Base-by-base conservation (phyloP, 2,888 invertebrate species). In the Epinotia bilunana region DNA sequence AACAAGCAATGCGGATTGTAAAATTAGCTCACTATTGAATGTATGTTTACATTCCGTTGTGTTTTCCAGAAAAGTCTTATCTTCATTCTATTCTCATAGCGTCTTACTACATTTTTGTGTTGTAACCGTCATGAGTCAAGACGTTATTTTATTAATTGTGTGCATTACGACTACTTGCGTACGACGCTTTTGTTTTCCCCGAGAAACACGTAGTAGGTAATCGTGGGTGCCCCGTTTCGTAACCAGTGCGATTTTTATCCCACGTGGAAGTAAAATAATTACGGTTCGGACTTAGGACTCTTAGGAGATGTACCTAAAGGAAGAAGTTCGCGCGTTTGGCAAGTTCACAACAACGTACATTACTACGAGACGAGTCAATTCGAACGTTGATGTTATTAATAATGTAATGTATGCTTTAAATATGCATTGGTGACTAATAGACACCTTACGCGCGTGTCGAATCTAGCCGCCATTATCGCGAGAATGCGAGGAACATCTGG, bases 11-110 rank as follows among this genome's bases (percentile, higher is more conserved):
- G n/a, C 46, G 49, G 49, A 64, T 23, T n/a, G 49, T 49, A 64
- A 49, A 49, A 49, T 64, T 64, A 49, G 64, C 64, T 23, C 64
- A 20, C 4, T 49, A 64, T 64, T 28, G 28, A 16, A 16, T 64
- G 16, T 64, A 16, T 61, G 33, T 61, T 61, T 61, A 61, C 33
- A 53, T 53, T 53, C n/a, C n/a, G 6, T n/a, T n/a, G 2, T n/a
- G 7, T 7, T n/a, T 0, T n/a, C 7, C 53, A 16, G n/a, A 53
- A 53, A 53, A 16, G 53, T 53, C n/a, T n/a, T 53, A 53, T n/a
- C n/a, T 13, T n/a, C n/a, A 16, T 49, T 49, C 49, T 49, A 6
- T 53, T 53, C 7, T 53, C 53, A n/a, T 53, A n/a, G n/a, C 53
- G n/a, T n/a, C 53, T 53, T 53, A 53, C 53, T n/a, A 53, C 53